Conservation (phyloP, 2,797 vertebrate species). For the Nyctalus aviator region DNA sequence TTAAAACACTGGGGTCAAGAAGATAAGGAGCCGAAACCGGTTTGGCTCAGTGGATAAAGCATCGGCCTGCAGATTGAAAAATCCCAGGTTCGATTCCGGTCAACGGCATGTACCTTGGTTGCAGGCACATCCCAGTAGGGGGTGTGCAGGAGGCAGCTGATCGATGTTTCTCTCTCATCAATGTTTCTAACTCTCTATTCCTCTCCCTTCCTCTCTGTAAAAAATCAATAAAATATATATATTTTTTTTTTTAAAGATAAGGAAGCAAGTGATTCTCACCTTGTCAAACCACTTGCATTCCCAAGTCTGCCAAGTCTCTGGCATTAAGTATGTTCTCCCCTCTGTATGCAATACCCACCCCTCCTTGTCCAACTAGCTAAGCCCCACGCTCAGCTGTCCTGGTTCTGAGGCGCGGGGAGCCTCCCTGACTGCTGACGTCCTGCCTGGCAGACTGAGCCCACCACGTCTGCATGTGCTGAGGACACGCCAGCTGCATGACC, state of each 20-base stretch:
- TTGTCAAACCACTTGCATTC: neutral
- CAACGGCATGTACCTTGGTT: too few species aligned
- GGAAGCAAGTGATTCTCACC: neutral
- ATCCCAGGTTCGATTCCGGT: too few species aligned
- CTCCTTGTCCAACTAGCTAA: neutral
- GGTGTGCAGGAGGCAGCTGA: too few species aligned
- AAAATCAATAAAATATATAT: too few species aligned
- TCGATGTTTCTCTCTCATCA: too few species aligned
- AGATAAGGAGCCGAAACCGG: neutral
- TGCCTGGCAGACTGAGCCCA: neutral
- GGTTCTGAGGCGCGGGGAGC: neutral
- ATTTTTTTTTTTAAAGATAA: neutral
- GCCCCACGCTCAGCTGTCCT: neutral
- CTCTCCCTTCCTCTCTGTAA: too few species aligned
- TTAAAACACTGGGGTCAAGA: neutral
- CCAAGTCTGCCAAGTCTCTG: neutral
- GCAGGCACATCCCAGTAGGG: too few species aligned
- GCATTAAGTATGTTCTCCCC: neutral
- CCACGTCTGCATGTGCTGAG: too few species aligned
- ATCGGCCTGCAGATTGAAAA: too few species aligned
- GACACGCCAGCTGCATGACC: neutral
- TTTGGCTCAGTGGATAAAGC: too few species aligned
- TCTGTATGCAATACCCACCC: neutral
- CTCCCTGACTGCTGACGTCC: neutral
- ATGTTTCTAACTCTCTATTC: too few species aligned